Base-by-base conservation (phyloP, 2,113 vertebrate species). In the Danio rerio region DNA sequence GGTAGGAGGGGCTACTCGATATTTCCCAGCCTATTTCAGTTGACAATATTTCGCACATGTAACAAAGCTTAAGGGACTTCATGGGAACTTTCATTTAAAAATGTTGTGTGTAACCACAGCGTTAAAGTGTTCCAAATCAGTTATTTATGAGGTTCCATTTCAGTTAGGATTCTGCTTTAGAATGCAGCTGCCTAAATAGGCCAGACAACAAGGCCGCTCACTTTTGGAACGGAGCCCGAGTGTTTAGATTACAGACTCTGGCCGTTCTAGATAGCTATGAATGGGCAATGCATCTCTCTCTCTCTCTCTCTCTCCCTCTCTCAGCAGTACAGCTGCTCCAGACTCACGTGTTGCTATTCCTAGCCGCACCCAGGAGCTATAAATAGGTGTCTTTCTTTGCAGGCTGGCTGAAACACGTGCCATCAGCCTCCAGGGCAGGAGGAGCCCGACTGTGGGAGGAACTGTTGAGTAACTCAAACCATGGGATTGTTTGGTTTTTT, bases 361-460 rank as follows among this genome's bases (percentile, higher is more conserved):
- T 75, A 81, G 89, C 88, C 72, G 82, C 82, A 81, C 88, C 78
- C 78, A 83, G 74, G 88, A 88, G 71, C 92, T 93, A 93, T 92
- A 95, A 94, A 93, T 95, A 96, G 91, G 87, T 82, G 55, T 84
- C 90, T 91, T 88, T 93, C 91, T 92, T 89, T 88, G 87, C 89
- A 61, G 72, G 62, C 90, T 88, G 87, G 91, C 89, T 90, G 81
- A 92, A 92, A 94, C 94, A 93, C 88, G 92, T 89, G 61, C 85
- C 89, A 89, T 93, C 93, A 92, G 94, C 93, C 90, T 89, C 81
- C 89, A 85, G 90, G 89, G 83, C 84, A 85, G 87, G 91, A 90
- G 91, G 92, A 93, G 90, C 90, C 91, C 93, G 92, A 93, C 91
- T 94, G 91, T 92, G 88, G 65, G 92, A 93, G 92, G 69, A 78